A percentile compares a stretch with the other conserved stretches of the same genome.
phyloP scores from a whole-genome alignment of 2,113 vertebrate species.

The Platysternon megacephalum region DNA sequence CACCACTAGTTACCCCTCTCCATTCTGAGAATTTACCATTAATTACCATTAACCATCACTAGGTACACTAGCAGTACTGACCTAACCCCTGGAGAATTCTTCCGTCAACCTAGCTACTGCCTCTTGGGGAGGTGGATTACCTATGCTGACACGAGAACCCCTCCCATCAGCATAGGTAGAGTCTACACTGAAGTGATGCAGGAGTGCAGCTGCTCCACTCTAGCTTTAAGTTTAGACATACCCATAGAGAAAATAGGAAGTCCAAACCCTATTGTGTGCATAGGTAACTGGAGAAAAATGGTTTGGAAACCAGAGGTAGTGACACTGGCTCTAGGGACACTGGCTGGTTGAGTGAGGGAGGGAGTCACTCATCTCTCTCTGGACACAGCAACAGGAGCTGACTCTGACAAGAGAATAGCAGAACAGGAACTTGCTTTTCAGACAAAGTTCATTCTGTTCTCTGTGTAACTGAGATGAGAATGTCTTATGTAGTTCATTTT shows the following conservation, averaged over 20 bases:
- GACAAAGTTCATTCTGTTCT: background rate
- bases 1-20: too few species aligned
- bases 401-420: background rate
- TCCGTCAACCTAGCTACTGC: too few species aligned
- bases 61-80: background rate
- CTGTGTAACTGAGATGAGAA: background rate
- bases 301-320: background rate
- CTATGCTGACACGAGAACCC: background rate
- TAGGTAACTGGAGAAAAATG: background rate
- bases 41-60: too few species aligned
- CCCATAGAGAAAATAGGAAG: background rate
- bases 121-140: background rate
- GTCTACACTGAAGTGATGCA: background rate
- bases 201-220: background rate
- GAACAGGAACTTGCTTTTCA: background rate
- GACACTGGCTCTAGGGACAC: background rate
- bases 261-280: background rate
- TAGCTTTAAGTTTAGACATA: background rate
- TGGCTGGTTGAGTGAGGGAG: background rate
- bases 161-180: background rate
- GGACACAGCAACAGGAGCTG: background rate
- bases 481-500: background rate
- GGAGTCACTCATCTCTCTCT: background rate
- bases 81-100: too few species aligned
- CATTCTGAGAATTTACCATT: too few species aligned